These are phyloP conservation scores for Heliconius hortense DNA, from an alignment of 2,888 invertebrate species.

Conservation along the genomic window DNA sequence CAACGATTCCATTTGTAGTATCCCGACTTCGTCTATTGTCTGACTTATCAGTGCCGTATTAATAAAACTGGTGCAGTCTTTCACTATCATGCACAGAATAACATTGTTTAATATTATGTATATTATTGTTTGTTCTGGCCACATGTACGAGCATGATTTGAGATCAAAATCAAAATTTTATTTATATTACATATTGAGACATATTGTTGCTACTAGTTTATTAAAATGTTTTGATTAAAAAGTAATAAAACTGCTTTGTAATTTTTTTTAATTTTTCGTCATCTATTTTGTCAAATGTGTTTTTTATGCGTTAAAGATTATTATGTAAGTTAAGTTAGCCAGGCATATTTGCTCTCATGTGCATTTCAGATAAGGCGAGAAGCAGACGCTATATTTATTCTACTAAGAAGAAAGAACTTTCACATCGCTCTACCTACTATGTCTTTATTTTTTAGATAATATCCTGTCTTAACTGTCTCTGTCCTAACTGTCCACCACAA, in stretches of 20 bases:
- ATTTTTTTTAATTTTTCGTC: too few species aligned
- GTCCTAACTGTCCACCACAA: background rate
- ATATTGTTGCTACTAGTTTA: background rate
- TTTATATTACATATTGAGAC: too few species aligned
- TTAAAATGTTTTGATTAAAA: background rate
- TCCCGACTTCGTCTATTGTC: constrained; percentile 60
- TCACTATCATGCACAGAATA: constrained; percentile 43
- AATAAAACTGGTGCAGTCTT: constrained; percentile 42
- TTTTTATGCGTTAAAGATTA: too few species aligned
- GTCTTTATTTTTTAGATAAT: background rate
- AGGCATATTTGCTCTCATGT: too few species aligned
- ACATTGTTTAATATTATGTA: constrained; percentile 40
- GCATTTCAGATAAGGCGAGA: background rate
- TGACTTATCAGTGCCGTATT: constrained; percentile 58
- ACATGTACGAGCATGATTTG: too few species aligned
- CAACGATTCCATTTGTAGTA: constrained; percentile 74
- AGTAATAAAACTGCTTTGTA: background rate
- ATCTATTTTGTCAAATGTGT: too few species aligned
- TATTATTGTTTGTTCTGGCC: background rate
- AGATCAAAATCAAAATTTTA: background rate
- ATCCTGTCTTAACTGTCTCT: too few species aligned
- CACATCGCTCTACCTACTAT: background rate
- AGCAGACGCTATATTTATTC: background rate
- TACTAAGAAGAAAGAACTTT: background rate
- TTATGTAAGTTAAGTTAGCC: too few species aligned